phyloP scores from a whole-genome alignment of 64 coral and sea anemone species.

The Montipora foliosa region DNA sequence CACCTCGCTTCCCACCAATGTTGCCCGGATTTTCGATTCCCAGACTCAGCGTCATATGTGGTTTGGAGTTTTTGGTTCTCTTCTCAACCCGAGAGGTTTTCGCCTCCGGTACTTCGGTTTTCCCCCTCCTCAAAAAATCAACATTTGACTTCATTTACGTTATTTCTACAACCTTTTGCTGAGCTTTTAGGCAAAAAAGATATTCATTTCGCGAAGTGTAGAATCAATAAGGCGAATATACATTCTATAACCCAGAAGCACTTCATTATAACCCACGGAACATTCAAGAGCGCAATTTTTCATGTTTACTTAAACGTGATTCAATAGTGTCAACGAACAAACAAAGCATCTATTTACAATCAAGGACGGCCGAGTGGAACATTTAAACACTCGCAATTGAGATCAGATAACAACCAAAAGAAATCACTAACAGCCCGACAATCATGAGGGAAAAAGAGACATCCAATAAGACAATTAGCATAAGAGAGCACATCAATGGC shows the following conservation, averaged over 20 bases:
- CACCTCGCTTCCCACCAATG: too few relatives aligned
- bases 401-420: constrained; percentile 30
- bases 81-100: too few relatives aligned
- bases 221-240: constrained; percentile 76
- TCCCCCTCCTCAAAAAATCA: too few relatives aligned
- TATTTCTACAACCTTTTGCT: too few relatives aligned
- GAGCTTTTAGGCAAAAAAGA: too few relatives aligned
- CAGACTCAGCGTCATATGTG: too few relatives aligned
- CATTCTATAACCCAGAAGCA: constrained; percentile 75
- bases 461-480: constrained; percentile 75
- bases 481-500: constrained; percentile 76
- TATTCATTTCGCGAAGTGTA: neutral
- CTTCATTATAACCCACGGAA: constrained; percentile 75
- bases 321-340: constrained; percentile 67
- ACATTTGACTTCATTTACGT: too few relatives aligned
- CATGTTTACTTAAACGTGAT: constrained; percentile 61
- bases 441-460: constrained; percentile 68
- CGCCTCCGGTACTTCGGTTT: too few relatives aligned
- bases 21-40: too few relatives aligned
- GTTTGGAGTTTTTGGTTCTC: too few relatives aligned
- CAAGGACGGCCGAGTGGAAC: constrained; percentile 62
- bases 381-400: constrained; percentile 54
- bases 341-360: constrained; percentile 52
- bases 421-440: constrained; percentile 49
- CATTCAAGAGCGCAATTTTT: constrained; percentile 82